Percentiles rank a stretch among this genome's conserved stretches.
phyloP scores from a whole-genome alignment of 1,140 invertebrate genomes.

The Drosophila baimaii region DNA sequence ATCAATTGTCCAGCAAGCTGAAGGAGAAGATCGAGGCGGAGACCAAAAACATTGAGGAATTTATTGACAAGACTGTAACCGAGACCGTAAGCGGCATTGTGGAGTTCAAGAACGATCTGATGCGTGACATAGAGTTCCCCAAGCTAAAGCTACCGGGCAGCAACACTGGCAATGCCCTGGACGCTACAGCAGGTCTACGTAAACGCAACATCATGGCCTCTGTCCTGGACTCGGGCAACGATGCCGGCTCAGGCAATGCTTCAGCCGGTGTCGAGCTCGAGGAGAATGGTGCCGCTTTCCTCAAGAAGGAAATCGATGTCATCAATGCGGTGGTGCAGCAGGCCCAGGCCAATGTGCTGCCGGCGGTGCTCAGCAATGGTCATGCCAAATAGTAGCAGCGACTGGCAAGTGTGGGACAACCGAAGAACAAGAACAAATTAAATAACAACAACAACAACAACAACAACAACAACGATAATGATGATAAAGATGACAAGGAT shows the following conservation, averaged over 20 bases:
- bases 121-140: conserved; percentile 78
- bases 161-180: conserved; percentile 8
- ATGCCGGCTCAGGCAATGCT: conserved; percentile 17
- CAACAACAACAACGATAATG: conserved; percentile 21
- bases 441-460: conserved; percentile 11
- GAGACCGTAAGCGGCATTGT: conserved; percentile 84
- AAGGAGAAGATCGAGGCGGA: conserved; percentile 84
- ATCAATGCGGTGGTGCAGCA: conserved; percentile 83
- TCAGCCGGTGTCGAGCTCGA: conserved; percentile 12
- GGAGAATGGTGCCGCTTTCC: conserved; percentile 69
- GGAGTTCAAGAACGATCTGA: conserved; percentile 83
- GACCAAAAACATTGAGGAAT: conserved; percentile 84
- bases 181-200: conserved; percentile 52
- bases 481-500: conserved; percentile 5
- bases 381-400: conserved; percentile 81
- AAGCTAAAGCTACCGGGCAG: conserved; percentile 65
- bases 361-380: conserved; percentile 83
- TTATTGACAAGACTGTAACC: conserved; percentile 84
- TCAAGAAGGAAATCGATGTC: conserved; percentile 83
- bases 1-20: conserved; percentile 81
- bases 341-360: conserved; percentile 76
- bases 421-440: conserved; percentile 8
- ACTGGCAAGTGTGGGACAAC: conserved; percentile 13
- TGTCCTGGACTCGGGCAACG: conserved; percentile 47
- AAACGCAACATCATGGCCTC: conserved; percentile 72